A percentile compares a stretch with the other conserved stretches of the same genome.
phyloP scores from a whole-genome alignment of 2,888 invertebrate species.

The Perizoma flavofasciatum region DNA sequence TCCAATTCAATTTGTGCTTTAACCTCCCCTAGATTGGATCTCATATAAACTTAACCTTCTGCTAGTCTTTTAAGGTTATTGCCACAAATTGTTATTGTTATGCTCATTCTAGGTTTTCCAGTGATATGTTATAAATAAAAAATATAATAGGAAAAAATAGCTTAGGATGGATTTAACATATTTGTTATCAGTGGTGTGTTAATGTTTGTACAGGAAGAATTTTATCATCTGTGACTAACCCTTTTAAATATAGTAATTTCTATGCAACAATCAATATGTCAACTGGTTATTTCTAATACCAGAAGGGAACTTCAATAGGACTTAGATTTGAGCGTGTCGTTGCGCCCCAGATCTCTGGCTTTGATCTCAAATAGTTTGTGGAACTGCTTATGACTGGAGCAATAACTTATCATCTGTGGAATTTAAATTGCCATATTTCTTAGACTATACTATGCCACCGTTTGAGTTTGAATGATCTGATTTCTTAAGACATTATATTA shows the following conservation, averaged over 20 bases:
- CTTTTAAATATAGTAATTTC: slow-evolving; percentile 46
- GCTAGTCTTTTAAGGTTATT: slow-evolving; percentile 10
- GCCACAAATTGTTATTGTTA: background rate
- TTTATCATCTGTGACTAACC: slow-evolving; percentile 24
- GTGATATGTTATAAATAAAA: background rate
- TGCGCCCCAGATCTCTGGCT: slow-evolving; percentile 46
- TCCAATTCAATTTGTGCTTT: slow-evolving; percentile 33
- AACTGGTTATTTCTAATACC: slow-evolving; percentile 35
- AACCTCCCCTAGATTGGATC: slow-evolving; percentile 14
- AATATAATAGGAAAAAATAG: no score
- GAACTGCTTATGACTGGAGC: slow-evolving; percentile 37
- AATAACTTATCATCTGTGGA: slow-evolving; percentile 36
- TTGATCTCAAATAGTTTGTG: slow-evolving; percentile 47
- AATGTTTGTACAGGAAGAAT: slow-evolving; percentile 24
- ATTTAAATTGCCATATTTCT: slow-evolving; percentile 32
- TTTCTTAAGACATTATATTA: no score
- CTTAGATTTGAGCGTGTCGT: slow-evolving; percentile 34
- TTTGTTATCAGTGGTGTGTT: slow-evolving; percentile 7
- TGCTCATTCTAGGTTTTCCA: slow-evolving; percentile 3
- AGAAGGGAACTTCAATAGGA: slow-evolving; percentile 23
- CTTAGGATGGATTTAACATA: background rate
- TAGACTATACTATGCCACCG: slow-evolving; percentile 1
- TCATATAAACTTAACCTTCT: slow-evolving; percentile 16
- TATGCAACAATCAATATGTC: slow-evolving; percentile 35
- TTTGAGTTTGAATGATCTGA: no score